Evolutionary conservation across 2,888 invertebrate species (phyloP).

Genomic region (Stenurella melanura): DNA sequence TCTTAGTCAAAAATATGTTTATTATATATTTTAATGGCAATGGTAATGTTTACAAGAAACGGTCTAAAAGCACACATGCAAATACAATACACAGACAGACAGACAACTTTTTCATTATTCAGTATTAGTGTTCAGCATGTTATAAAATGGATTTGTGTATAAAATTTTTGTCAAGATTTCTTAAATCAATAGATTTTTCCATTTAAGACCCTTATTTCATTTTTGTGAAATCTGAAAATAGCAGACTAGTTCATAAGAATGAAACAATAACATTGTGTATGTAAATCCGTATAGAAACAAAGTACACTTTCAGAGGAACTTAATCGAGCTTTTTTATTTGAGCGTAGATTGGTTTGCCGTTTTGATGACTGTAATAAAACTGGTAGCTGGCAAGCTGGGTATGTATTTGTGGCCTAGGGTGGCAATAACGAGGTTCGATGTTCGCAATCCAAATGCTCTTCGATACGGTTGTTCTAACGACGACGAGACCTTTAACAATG

Average conservation of each 20-base stretch:
- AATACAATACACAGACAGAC: too few species aligned
- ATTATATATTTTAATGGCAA: too few species aligned
- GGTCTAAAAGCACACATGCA: too few species aligned
- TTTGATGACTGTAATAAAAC: constrained; percentile 48
- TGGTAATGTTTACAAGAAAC: too few species aligned
- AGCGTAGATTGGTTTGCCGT: constrained; percentile 39
- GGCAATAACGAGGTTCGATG: constrained; percentile 48
- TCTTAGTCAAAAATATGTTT: too few species aligned
- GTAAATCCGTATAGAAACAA: constrained; percentile 20
- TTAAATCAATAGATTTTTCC: too few species aligned
- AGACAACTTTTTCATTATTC: too few species aligned
- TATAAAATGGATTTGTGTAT: too few species aligned
- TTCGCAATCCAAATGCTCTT: constrained; percentile 39
- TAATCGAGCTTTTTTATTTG: constrained; percentile 33
- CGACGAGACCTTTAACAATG: constrained; percentile 35
- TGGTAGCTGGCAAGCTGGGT: constrained; percentile 35
- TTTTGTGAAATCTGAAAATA: too few species aligned
- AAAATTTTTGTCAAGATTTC: too few species aligned
- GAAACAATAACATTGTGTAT: constrained; percentile 1
- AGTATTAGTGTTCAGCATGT: too few species aligned
- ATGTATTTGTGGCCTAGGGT: constrained; percentile 50
- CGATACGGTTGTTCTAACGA: constrained; percentile 40
- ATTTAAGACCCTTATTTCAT: too few species aligned
- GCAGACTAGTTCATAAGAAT: not conserved
- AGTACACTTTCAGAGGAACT: not conserved